These are phyloP conservation scores for Pseudochirops corinnae DNA, from an alignment of 2,797 vertebrate genomes.

Conservation along the genomic window DNA sequence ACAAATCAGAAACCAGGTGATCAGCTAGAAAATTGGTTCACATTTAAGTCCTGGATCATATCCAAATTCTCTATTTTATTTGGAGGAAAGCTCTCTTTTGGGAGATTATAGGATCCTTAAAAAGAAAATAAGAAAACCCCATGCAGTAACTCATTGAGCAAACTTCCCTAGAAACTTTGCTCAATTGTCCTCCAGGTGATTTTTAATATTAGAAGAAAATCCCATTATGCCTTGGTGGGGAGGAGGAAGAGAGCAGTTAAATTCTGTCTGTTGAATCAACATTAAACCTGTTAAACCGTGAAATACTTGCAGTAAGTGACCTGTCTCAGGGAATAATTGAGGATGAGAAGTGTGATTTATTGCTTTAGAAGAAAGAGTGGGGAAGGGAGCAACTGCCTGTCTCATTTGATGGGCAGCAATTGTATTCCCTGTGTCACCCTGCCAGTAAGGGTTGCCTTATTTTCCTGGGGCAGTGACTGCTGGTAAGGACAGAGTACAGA, in stretches of 20 bases:
- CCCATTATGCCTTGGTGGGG: background rate
- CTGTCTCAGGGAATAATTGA: constrained; percentile 8
- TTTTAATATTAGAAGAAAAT: constrained; percentile 18
- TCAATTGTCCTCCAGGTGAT: background rate
- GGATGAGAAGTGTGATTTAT: constrained; percentile 38
- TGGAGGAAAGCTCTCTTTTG: background rate
- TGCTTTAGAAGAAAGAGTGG: constrained; percentile 15
- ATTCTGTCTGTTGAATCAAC: constrained; percentile 2
- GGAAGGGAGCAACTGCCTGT: background rate
- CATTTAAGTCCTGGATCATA: background rate
- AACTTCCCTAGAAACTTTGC: constrained; percentile 26
- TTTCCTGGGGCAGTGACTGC: background rate
- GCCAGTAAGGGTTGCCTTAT: background rate
- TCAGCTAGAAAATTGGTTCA: background rate
- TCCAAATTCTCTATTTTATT: background rate
- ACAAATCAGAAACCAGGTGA: background rate
- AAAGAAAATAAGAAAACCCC: background rate
- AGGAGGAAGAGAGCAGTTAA: background rate
- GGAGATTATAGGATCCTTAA: background rate
- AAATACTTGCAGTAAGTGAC: constrained; percentile 38
- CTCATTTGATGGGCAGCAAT: background rate
- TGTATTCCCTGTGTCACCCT: constrained; percentile 8
- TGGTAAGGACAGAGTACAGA: background rate
- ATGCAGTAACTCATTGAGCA: background rate
- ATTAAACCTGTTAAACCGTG: background rate